A percentile compares a stretch with the other conserved stretches of the same genome.
These are phyloP conservation scores for Propithecus coquereli DNA, from an alignment of 2,113 vertebrate species.

Conservation along the genomic window DNA sequence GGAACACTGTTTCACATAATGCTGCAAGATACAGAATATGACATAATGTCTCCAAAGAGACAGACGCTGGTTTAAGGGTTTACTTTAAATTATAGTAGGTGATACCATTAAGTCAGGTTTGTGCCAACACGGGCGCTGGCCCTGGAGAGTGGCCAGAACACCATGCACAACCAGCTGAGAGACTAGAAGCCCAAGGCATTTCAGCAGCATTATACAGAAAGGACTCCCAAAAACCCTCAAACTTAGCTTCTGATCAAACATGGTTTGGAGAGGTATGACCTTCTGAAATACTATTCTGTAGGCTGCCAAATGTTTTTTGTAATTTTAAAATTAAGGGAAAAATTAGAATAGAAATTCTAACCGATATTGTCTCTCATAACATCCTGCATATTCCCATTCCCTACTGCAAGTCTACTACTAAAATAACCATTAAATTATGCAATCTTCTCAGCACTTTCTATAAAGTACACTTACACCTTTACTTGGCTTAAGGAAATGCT, in stretches of 20 bases:
- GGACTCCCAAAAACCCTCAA: neutral
- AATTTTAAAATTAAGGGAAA: conserved; percentile 26
- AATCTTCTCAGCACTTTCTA: neutral
- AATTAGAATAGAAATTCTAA: conserved; percentile 24
- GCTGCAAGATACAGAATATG: neutral
- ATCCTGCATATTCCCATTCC: neutral
- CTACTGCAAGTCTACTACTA: neutral
- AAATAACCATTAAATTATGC: conserved; percentile 25
- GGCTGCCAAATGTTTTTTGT: neutral
- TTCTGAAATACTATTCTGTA: conserved; percentile 34
- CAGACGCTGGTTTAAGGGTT: neutral
- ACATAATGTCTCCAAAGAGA: conserved; percentile 29
- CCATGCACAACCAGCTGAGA: neutral
- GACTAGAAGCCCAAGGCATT: neutral
- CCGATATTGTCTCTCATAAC: neutral
- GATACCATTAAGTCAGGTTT: neutral
- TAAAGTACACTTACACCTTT: conserved; percentile 13
- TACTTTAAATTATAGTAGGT: neutral
- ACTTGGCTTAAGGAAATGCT: neutral
- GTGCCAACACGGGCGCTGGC: neutral
- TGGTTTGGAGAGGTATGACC: neutral
- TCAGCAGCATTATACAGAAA: neutral
- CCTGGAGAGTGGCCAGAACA: neutral
- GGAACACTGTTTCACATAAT: neutral
- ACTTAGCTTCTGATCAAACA: neutral